phyloP scores from a whole-genome alignment of 2,888 invertebrate genomes.

The Torymus auratus region DNA sequence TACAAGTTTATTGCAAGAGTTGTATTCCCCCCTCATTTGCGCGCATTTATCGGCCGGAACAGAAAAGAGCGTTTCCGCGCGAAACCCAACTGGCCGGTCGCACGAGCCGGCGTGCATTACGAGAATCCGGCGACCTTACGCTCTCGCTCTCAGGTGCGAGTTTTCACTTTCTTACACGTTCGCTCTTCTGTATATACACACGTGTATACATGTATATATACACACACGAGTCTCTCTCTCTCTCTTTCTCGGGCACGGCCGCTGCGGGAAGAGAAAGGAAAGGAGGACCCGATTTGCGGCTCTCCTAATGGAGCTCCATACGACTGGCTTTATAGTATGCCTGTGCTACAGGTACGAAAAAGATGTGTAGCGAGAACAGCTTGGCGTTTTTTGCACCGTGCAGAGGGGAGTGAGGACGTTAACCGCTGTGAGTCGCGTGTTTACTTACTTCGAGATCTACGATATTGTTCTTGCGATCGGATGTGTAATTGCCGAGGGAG shows the following conservation, averaged over 20 bases:
- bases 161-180: constrained; percentile 52
- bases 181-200: neutral
- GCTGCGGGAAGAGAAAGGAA: constrained; percentile 50
- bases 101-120: neutral
- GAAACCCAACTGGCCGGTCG: constrained; percentile 8
- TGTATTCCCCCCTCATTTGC: no score
- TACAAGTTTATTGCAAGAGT: no score
- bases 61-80: no score
- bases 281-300: constrained; percentile 52
- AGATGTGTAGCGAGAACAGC: no score
- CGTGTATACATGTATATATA: neutral
- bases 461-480: no score
- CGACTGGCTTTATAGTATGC: no score
- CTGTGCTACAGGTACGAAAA: no score
- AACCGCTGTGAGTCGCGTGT: no score
- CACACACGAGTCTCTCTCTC: neutral
- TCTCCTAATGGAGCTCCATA: constrained; percentile 35
- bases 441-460: no score
- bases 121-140: constrained; percentile 41
- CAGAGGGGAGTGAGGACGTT: no score
- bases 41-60: no score
- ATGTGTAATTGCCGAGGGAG: neutral
- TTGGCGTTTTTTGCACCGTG: no score
- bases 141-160: constrained; percentile 15
- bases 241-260: neutral